Base-by-base conservation (phyloP, 2,888 invertebrate species). In the Tricholauxania praeusta region DNA sequence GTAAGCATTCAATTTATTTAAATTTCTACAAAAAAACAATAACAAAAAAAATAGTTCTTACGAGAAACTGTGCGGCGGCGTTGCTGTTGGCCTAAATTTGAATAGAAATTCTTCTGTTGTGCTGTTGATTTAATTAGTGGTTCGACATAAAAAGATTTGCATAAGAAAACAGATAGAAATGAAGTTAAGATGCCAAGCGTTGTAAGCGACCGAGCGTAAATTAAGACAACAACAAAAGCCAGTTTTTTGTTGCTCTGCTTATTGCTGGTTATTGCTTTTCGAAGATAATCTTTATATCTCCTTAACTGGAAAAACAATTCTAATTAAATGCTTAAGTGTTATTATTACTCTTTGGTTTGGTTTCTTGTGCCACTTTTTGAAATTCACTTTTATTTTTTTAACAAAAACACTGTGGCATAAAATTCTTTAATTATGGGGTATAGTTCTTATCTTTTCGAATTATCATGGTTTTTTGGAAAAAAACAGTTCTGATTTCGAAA, bases 11-110 rank as follows among this genome's bases (percentile, higher is more conserved):
- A 28, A 28, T 28, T 28, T n/a, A 47, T 28, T 59, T 59, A 52
- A 49, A n/a, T 69, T 59, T 69, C 49, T 69, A 32, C 7, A 57
- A 59, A 68, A 48, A 48, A 28, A 67, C n/a, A 59, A 28, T 0
- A 28, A 28, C 3, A 28, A 4, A 59, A 28, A 22, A 22, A 22
- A 22, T 1, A 22, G 22, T 68, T 57, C 28, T 32, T 60, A n/a
- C 17, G 49, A 19, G 69, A 49, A 64, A n/a, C 22, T 19, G 17
- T 51, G 19, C 19, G 48, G 7, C 49, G 14, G 49, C 19, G 7
- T 32, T 14, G 32, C 32, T 17, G 57, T 59, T 68, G 59, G 22
- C 59, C 59, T 68, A 48, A 68, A 28, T 68, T 47, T n/a, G 32
- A 49, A 49, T 51, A 49, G 59, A 59, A 59, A 69, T 49, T 69